These are phyloP conservation scores for Troglohyphantes excavatus DNA, from an alignment of 2,888 invertebrate species.

Conservation along the genomic window DNA sequence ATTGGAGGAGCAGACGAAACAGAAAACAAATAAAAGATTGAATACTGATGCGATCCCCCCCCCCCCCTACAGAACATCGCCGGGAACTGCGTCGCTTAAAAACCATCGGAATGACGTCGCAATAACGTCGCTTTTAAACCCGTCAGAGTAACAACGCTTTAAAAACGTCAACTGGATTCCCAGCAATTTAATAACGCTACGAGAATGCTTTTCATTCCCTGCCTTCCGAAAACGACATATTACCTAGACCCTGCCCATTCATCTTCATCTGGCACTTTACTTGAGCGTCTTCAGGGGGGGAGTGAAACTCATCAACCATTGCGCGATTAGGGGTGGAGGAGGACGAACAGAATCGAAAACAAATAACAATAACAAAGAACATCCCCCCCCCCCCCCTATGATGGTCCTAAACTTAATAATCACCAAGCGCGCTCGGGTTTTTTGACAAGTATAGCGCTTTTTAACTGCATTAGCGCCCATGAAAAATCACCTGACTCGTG, in stretches of 20 bases:
- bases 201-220: slow-evolving; percentile 9
- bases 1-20: neutral
- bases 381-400: slow-evolving; percentile 29
- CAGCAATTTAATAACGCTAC: slow-evolving; percentile 66
- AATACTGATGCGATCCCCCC: neutral
- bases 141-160: no score
- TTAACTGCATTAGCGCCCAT: slow-evolving; percentile 74
- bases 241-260: slow-evolving; percentile 56
- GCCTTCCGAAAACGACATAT: slow-evolving; percentile 57
- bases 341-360: slow-evolving; percentile 66
- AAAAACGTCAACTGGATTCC: slow-evolving; percentile 70
- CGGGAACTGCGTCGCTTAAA: neutral
- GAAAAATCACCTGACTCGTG: slow-evolving; percentile 76
- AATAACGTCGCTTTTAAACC: slow-evolving; percentile 74
- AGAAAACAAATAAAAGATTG: neutral
- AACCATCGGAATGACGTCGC: slow-evolving; percentile 34
- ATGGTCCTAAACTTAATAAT: slow-evolving; percentile 74
- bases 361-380: slow-evolving; percentile 74
- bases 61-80: neutral
- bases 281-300: neutral
- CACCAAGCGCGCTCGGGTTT: slow-evolving; percentile 67
- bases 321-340: slow-evolving; percentile 50
- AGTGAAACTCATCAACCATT: neutral
- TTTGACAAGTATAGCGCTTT: slow-evolving; percentile 75
- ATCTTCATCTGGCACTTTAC: slow-evolving; percentile 66